These are phyloP conservation scores for Trachelus tabidus DNA, from an alignment of 2,888 invertebrate genomes.

Conservation along the genomic window DNA sequence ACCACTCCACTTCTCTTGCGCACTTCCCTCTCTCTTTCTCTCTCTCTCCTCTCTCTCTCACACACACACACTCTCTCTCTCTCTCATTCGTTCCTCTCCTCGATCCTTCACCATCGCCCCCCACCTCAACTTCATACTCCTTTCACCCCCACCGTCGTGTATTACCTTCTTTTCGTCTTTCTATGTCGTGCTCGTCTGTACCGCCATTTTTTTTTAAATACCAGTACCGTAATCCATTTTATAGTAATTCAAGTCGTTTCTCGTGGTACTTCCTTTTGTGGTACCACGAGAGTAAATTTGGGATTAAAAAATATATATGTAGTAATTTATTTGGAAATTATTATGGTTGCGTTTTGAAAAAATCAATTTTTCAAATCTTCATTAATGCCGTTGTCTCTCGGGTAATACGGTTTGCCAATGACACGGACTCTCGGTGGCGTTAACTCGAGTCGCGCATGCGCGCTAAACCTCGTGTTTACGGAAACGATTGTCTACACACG, in stretches of 20 bases:
- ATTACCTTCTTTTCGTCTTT: background rate
- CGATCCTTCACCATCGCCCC: background rate
- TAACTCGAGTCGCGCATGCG: background rate
- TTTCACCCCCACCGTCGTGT: background rate
- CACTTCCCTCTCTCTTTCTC: conserved; percentile 12
- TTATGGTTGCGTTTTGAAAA: background rate
- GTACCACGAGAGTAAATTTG: background rate
- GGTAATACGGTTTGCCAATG: background rate
- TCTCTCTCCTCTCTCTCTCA: conserved; percentile 12
- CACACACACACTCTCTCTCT: conserved; percentile 7
- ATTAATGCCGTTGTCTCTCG: background rate
- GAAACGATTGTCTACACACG: conserved; percentile 28
- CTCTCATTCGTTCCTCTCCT: background rate
- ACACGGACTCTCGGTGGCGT: background rate
- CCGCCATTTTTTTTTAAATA: background rate
- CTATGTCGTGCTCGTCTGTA: background rate
- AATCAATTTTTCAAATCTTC: background rate
- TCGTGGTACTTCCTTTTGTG: background rate
- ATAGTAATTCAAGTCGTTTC: background rate
- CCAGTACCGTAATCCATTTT: background rate
- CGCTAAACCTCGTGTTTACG: conserved; percentile 30
- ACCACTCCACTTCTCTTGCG: conserved; percentile 5
- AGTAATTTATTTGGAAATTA: background rate
- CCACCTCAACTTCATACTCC: background rate
- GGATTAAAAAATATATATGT: too few relatives aligned